Evolutionary conservation across 2,113 vertebrate species (phyloP).

Genomic region (Orthochromis indermauri): DNA sequence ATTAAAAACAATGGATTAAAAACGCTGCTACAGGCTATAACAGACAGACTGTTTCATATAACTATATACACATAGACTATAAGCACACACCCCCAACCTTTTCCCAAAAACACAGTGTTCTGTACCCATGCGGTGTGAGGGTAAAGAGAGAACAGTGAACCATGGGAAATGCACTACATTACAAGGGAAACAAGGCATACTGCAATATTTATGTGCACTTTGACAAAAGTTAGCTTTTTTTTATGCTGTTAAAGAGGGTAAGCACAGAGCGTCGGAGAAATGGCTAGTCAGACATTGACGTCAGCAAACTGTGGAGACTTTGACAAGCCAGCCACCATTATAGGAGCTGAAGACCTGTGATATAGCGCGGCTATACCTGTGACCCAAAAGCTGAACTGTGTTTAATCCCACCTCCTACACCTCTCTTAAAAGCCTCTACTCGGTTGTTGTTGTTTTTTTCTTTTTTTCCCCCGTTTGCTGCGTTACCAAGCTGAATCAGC

Average conservation of each 20-base stretch:
- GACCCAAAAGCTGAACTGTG: slow-evolving; percentile 15
- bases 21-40: not conserved
- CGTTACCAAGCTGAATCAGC: not conserved
- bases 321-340: slow-evolving; percentile 9
- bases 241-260: not conserved
- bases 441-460: not conserved
- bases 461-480: not conserved
- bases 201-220: slow-evolving; percentile 63
- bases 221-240: slow-evolving; percentile 55
- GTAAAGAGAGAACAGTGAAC: slow-evolving; percentile 29
- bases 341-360: not conserved
- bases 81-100: not conserved
- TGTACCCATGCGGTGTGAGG: not conserved
- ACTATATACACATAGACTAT: not conserved
- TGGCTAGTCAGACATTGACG: slow-evolving; percentile 7
- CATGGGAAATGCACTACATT: slow-evolving; percentile 37
- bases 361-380: not conserved
- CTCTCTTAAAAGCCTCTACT: slow-evolving; percentile 15
- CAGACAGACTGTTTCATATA: not conserved
- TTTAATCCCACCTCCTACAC: slow-evolving; percentile 21
- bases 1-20: not conserved
- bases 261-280: not conserved
- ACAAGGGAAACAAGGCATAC: slow-evolving; percentile 22
- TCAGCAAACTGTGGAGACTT: not conserved
- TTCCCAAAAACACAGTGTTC: not conserved